A percentile compares a stretch with the other conserved stretches of the same genome.
Evolutionary conservation across 2,113 vertebrate genomes (phyloP).

Genomic region (Engraulis encrasicolus): DNA sequence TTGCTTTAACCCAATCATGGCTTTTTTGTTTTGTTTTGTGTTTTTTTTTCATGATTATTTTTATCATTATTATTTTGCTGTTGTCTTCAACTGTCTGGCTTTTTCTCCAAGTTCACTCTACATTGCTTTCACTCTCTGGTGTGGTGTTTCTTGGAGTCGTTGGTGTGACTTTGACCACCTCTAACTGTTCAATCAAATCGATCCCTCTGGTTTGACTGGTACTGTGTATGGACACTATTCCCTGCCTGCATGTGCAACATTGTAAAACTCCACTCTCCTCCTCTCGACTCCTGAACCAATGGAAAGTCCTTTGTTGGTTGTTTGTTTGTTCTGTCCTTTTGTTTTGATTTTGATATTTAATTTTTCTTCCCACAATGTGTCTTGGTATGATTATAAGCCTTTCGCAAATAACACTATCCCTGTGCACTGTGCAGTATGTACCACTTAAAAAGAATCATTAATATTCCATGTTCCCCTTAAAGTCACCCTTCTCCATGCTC

Average conservation of each 20-base stretch:
- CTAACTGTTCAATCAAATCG: slow-evolving; percentile 43
- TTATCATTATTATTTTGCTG: neutral
- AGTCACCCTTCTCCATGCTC: slow-evolving; percentile 33
- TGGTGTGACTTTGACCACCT: slow-evolving; percentile 19
- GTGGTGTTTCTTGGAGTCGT: neutral
- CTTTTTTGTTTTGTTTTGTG: neutral
- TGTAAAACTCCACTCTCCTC: too few species aligned
- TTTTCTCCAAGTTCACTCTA: neutral
- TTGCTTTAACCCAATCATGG: slow-evolving; percentile 30
- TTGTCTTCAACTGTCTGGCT: neutral
- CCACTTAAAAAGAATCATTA: neutral
- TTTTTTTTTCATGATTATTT: too few species aligned
- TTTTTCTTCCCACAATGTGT: slow-evolving; percentile 25
- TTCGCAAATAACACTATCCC: neutral
- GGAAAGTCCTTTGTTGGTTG: neutral
- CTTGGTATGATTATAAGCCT: slow-evolving; percentile 21
- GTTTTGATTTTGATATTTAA: neutral
- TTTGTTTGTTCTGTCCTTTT: neutral
- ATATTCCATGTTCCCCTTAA: slow-evolving; percentile 6
- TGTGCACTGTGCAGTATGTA: neutral
- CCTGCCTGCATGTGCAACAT: slow-evolving; percentile 47
- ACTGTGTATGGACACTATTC: slow-evolving; percentile 50
- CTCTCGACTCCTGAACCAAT: neutral
- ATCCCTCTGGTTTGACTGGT: slow-evolving; percentile 36
- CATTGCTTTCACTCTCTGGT: slow-evolving; percentile 2